Conservation (phyloP, 2,113 vertebrate genomes). For the Danionella cerebrum region DNA sequence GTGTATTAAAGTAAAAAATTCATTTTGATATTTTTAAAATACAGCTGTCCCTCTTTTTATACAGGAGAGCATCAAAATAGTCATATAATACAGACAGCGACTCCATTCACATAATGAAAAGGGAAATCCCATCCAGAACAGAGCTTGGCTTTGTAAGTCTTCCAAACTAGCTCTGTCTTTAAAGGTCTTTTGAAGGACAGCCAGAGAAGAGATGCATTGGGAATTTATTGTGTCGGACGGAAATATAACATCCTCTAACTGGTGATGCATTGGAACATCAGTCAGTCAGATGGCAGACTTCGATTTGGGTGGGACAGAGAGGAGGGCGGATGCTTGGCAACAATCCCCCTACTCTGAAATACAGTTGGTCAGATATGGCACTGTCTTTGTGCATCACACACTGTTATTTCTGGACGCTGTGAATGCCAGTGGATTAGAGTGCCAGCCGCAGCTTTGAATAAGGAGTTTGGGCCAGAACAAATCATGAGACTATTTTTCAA, state of each 20-base stretch:
- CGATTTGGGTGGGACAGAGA: neutral
- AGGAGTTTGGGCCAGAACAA: neutral
- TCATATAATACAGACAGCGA: neutral
- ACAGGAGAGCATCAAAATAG: neutral
- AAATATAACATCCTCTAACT: slow-evolving; percentile 24
- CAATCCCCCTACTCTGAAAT: slow-evolving; percentile 14
- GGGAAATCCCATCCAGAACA: slow-evolving; percentile 22
- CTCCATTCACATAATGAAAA: neutral
- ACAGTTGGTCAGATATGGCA: slow-evolving; percentile 2
- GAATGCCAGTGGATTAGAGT: neutral
- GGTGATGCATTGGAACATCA: slow-evolving; percentile 19
- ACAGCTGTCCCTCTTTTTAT: neutral
- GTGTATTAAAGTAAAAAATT: too few relatives aligned
- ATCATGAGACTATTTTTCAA: neutral
- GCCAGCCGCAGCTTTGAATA: slow-evolving; percentile 21
- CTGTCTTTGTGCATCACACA: neutral
- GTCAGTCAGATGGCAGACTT: slow-evolving; percentile 17
- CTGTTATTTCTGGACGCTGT: neutral
- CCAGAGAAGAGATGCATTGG: slow-evolving; percentile 2
- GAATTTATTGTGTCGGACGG: slow-evolving; percentile 30
- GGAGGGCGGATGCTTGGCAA: slow-evolving; percentile 2
- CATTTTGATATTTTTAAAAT: too few relatives aligned
- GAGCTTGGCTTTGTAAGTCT: slow-evolving; percentile 19
- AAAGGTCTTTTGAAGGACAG: slow-evolving; percentile 34
- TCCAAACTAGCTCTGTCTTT: slow-evolving; percentile 8